Evolutionary conservation across 2,888 invertebrate genomes (phyloP).

Genomic region (Drosophila parthenogenetica): DNA sequence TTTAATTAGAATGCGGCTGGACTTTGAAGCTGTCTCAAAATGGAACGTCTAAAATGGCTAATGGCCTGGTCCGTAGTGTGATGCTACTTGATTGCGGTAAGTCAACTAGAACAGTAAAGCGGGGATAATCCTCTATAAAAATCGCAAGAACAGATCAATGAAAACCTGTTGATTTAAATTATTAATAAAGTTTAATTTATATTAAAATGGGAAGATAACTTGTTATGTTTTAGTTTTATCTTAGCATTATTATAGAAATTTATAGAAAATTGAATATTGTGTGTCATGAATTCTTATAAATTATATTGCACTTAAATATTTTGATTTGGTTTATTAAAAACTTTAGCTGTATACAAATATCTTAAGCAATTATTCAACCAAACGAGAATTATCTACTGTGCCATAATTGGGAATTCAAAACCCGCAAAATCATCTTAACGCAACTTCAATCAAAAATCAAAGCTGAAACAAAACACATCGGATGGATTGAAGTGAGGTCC

Average conservation of each 20-base stretch:
- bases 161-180: background rate
- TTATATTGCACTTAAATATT: no score
- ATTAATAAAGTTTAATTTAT: background rate
- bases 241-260: background rate
- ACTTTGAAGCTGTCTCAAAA: slow-evolving; percentile 37
- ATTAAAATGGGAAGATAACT: background rate
- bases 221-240: background rate
- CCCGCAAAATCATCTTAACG: slow-evolving; percentile 40
- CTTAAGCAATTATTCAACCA: slow-evolving; percentile 20
- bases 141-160: slow-evolving; percentile 7
- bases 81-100: slow-evolving; percentile 28
- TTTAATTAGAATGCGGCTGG: slow-evolving; percentile 73
- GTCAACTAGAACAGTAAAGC: slow-evolving; percentile 17
- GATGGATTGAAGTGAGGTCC: slow-evolving; percentile 44
- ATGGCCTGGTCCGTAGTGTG: slow-evolving; percentile 19
- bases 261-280: background rate
- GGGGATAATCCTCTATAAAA: no score
- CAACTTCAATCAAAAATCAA: slow-evolving; percentile 64
- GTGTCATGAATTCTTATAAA: background rate
- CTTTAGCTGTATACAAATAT: slow-evolving; percentile 8
- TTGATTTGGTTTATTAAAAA: background rate
- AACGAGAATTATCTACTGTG: slow-evolving; percentile 15
- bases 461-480: slow-evolving; percentile 47
- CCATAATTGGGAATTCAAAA: slow-evolving; percentile 57
- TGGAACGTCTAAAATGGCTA: slow-evolving; percentile 35